Base-by-base conservation (phyloP, 2,888 invertebrate species). In the Drosophila fulvimacula region DNA sequence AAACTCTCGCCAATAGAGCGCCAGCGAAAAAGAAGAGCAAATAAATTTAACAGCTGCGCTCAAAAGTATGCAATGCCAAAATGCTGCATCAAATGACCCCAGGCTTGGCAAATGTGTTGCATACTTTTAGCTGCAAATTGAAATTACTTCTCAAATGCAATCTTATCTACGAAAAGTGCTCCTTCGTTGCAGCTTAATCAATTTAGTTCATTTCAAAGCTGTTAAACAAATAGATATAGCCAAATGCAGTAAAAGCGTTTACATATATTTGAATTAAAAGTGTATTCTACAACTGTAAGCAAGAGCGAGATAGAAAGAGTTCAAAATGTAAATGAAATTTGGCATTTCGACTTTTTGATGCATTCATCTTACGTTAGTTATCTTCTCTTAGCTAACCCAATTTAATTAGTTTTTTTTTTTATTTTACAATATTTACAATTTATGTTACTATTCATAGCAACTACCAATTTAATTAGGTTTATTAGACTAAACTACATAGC, bases 21-120 rank as follows among this genome's bases (percentile, higher is more conserved):
- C 6, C 19, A 36, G 53, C 24, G 52, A 27, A 32, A 21, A 36
- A 52, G 30, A 30, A 53, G 30, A 24, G 55, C 19, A 65, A 55
- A 65, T 56, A 48, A 19, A 72, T 69, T 67, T 63, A 13, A 36
- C 6, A 3, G 5, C 19, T 19, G 46, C 63, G 49, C 81, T 42
- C 55, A 57, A 86, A 79, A 86, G 86, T 83, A 74, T 81, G 76
- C 79, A 69, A 48, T 41, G 15, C 10, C 5, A 19, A 68, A 61
- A 51, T 38, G 34, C 36, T 13, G 39, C 44, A 39, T 15, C 42
- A 27, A 52, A 44, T 53, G 30, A 46, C n/a, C 15, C 48, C 9
- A 39, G 15, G 30, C n/a, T n/a, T 15, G 19, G n/a, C 5, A 27
- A 63, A 67, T 49, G 7, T 39, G 13, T 57, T 52, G 65, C 64